Evolutionary conservation across 2,797 vertebrate genomes (phyloP).

Genomic region (Xiphophorus birchmanni): DNA sequence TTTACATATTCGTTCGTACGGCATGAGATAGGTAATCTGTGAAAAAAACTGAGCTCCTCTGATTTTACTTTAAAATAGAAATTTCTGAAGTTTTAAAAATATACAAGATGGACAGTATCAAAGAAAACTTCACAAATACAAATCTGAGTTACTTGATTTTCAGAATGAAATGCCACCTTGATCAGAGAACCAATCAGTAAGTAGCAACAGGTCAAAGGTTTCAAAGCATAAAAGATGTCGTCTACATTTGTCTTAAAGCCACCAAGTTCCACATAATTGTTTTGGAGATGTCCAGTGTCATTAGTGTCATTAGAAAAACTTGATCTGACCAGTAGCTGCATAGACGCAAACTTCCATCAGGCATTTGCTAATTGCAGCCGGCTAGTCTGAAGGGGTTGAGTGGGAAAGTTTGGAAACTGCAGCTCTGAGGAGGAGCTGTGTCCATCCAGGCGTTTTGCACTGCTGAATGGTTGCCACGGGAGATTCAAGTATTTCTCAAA

Average conservation of each 20-base stretch:
- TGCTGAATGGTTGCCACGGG: no score
- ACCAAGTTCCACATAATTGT: not conserved
- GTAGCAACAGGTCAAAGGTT: not conserved
- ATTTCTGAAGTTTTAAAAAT: not conserved
- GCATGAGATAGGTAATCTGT: no score
- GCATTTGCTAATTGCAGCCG: no score
- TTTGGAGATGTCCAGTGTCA: not conserved
- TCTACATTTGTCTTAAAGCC: conserved; percentile 4
- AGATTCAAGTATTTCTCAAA: no score
- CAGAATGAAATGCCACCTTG: not conserved
- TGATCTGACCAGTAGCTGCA: not conserved
- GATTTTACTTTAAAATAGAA: not conserved
- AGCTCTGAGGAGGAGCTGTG: no score
- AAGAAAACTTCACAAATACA: not conserved
- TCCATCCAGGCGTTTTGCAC: no score
- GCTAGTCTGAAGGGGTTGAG: no score
- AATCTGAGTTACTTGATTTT: not conserved
- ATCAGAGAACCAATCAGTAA: not conserved
- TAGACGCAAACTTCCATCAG: not conserved
- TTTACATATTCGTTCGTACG: no score
- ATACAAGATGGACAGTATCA: not conserved
- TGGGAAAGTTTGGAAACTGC: no score
- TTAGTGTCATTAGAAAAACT: not conserved
- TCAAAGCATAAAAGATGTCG: not conserved
- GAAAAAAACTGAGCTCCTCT: no score